These are phyloP conservation scores for Montifringilla adamsi DNA, from an alignment of 2,113 vertebrate species.

Conservation along the genomic window DNA sequence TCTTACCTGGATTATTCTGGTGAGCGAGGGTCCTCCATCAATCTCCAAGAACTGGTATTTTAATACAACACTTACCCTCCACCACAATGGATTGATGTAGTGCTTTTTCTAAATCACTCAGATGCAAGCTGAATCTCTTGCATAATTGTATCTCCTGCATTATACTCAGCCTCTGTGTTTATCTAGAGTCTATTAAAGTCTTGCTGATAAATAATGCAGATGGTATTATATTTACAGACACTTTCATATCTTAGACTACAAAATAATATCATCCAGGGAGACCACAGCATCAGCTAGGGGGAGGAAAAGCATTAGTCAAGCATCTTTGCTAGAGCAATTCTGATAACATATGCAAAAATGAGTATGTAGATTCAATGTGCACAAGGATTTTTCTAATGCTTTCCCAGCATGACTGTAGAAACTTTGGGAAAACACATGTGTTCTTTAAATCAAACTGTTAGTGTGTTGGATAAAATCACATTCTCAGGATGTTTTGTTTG, in stretches of 20 bases:
- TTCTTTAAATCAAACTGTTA: background rate
- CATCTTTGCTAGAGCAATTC: background rate
- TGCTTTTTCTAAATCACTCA: background rate
- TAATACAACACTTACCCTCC: background rate
- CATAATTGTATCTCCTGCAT: background rate
- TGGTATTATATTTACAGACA: background rate
- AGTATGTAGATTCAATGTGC: background rate
- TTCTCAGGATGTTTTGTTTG: conserved; percentile 13
- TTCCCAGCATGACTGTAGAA: background rate
- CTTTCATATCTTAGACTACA: background rate
- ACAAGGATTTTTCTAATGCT: background rate
- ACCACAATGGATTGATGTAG: background rate
- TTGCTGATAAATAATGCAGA: conserved; percentile 11
- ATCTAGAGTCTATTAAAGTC: background rate
- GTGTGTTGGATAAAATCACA: background rate
- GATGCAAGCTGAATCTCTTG: background rate
- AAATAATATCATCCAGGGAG: background rate
- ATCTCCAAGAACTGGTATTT: background rate
- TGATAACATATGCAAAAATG: background rate
- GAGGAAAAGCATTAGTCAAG: background rate
- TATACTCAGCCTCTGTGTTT: background rate
- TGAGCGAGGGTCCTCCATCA: background rate
- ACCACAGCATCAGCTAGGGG: background rate
- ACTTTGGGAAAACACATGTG: background rate
- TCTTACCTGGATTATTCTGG: background rate